phyloP scores from a whole-genome alignment of 2,888 invertebrate genomes.

The Patella depressa region DNA sequence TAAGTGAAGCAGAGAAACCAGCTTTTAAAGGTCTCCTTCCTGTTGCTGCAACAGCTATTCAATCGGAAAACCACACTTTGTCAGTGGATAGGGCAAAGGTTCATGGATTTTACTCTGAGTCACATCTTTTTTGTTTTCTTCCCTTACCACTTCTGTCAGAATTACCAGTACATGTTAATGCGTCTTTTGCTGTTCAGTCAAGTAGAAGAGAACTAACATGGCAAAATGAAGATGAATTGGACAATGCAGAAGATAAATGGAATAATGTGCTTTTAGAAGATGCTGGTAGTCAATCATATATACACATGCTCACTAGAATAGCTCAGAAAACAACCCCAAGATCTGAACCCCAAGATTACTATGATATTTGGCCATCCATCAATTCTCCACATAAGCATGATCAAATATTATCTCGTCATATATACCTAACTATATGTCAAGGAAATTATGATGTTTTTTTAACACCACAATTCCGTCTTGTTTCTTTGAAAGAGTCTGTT shows the following conservation, averaged over 20 bases:
- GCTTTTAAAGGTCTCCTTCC: conserved; percentile 39
- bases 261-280: conserved; percentile 48
- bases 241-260: conserved; percentile 40
- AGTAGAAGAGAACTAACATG: conserved; percentile 49
- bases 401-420: neutral
- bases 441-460: conserved; percentile 14
- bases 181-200: conserved; percentile 58
- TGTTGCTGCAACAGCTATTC: conserved; percentile 55
- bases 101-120: conserved; percentile 43
- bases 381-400: neutral
- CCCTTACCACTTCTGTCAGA: conserved; percentile 59
- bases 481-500: conserved; percentile 29
- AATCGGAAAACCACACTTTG: conserved; percentile 24
- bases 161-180: conserved; percentile 64
- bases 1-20: conserved; percentile 16
- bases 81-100: conserved; percentile 14
- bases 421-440: neutral
- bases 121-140: conserved; percentile 61
- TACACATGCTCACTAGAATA: conserved; percentile 41
- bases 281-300: conserved; percentile 43
- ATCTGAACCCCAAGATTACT: neutral
- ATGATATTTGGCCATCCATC: conserved; percentile 26
- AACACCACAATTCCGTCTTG: conserved; percentile 32
- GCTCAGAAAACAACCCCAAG: conserved; percentile 1
- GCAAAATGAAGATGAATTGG: conserved; percentile 52